phyloP scores from a whole-genome alignment of 2,113 vertebrate genomes.

The human (Homo sapiens) region DNA sequence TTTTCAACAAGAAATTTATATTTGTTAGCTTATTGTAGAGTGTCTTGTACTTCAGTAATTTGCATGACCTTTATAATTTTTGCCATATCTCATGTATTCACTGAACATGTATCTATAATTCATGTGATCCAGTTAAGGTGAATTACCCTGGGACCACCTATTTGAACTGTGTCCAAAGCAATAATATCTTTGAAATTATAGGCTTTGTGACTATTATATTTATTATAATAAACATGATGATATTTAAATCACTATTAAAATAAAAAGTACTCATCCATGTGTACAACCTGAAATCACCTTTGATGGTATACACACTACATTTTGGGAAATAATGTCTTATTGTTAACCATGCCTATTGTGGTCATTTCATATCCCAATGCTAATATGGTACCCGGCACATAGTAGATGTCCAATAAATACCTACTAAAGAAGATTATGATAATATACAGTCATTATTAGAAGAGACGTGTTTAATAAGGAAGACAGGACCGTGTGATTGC shows the following conservation, averaged over 20 bases:
- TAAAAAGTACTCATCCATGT: slow-evolving; percentile 26
- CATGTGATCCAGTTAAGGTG: background rate
- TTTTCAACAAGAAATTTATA: background rate
- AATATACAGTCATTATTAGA: background rate
- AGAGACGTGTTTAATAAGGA: slow-evolving; percentile 31
- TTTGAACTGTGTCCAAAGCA: background rate
- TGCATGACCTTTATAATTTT: background rate
- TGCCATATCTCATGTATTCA: background rate
- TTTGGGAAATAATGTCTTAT: background rate
- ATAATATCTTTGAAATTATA: slow-evolving; percentile 33
- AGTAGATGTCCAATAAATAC: background rate
- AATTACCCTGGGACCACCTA: background rate
- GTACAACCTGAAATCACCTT: background rate
- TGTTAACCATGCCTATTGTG: background rate
- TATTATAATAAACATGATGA: background rate
- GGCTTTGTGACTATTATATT: background rate
- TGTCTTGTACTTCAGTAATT: background rate
- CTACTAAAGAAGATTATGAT: background rate
- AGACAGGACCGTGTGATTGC: background rate
- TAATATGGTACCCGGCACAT: background rate
- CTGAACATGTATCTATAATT: background rate
- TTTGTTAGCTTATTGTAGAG: background rate
- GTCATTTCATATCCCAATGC: background rate
- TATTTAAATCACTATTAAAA: background rate
- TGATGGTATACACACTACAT: background rate